Evolutionary conservation across 2,797 vertebrate genomes (phyloP).

Genomic region (Falco rusticolus): DNA sequence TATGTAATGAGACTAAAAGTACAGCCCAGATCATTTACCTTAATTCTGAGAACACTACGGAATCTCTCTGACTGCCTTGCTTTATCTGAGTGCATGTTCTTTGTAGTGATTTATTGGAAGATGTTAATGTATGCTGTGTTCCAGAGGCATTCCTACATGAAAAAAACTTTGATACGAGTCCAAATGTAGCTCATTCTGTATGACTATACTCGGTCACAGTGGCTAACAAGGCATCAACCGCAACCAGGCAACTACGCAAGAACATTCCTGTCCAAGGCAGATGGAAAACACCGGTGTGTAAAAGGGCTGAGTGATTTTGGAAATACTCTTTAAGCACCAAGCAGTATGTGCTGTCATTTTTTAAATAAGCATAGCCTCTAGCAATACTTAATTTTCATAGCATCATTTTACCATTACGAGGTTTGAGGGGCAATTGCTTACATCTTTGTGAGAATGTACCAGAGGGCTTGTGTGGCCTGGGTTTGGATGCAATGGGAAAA

Average conservation of each 20-base stretch:
- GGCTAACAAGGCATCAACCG: not conserved
- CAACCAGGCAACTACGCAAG: not conserved
- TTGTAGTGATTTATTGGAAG: not conserved
- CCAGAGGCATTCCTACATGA: not conserved
- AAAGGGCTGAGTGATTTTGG: not conserved
- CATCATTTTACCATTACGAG: not conserved
- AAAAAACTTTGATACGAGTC: not conserved
- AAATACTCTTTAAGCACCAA: not conserved
- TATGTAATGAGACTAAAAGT: not conserved
- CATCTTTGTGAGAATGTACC: not conserved
- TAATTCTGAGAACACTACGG: not conserved
- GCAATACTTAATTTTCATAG: not conserved
- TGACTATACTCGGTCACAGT: not conserved
- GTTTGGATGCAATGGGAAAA: not conserved
- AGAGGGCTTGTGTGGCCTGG: too few relatives aligned
- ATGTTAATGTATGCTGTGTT: not conserved
- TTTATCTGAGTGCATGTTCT: not conserved
- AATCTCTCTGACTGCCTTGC: not conserved
- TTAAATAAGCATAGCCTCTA: not conserved
- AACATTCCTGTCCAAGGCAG: not conserved
- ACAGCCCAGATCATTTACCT: not conserved
- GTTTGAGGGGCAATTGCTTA: not conserved
- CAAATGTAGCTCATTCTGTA: not conserved
- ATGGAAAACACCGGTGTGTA: not conserved
- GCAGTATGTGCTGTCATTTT: not conserved